Evolutionary conservation across 1,140 invertebrate species (phyloP), one percentile per base, ranked within the genome.

Genomic region (Magallana gigas): DNA sequence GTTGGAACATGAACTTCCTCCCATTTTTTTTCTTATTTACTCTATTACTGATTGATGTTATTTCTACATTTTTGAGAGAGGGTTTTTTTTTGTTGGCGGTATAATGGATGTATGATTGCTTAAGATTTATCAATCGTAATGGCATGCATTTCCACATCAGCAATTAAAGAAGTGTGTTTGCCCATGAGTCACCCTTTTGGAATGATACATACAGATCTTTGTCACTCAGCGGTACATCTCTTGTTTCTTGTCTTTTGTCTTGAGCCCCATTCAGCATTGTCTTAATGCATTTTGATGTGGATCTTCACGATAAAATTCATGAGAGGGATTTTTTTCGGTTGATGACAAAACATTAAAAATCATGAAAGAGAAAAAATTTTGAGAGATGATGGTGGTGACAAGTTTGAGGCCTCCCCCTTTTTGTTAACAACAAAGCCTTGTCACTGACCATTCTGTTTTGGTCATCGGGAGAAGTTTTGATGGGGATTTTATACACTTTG

Each of bases 61-160:
- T 76, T 76, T 76, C 36, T 76, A 76, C 68, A 29, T 18, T 76
- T 76, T 76, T 68, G 23, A 29, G 36, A 76, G 23, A 29, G 68
- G 29, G 16, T 71, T 71, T 71, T 76, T 76, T 76, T 76, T 76
- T 62, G 14, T n/a, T 48, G 5, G 14, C 18, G 8, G 68, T 76
- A 29, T 76, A 76, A 76, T 76, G 68, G 68, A 76, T 76, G 68
- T 76, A 76, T 76, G 68, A 76, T 76, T 76, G 68, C 68, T 76
- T 76, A 12, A 76, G 68, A 76, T 76, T 76, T 76, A 76, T 76
- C 68, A 76, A 76, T 76, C 68, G 68, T 76, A 76, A 76, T 76
- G 68, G 68, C 68, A 76, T 76, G 68, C 23, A 76, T 76, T 76
- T 76, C 68, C 68, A 76, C 68, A 76, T 76, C 68, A 76, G 23